phyloP scores from a whole-genome alignment of 2,113 vertebrate genomes.

The Otocyon megalotis region DNA sequence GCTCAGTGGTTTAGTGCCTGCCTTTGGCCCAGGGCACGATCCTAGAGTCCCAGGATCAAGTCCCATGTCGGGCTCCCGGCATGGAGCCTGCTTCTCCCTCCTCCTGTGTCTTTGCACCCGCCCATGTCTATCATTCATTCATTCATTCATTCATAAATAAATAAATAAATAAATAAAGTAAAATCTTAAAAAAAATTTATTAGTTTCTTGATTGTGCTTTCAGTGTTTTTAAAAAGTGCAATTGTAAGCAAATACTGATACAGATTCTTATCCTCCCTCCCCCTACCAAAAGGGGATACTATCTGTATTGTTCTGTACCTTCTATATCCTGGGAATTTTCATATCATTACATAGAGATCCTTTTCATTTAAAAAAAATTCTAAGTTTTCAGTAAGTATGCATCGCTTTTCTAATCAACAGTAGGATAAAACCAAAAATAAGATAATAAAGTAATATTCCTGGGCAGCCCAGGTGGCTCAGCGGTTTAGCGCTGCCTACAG shows the following conservation, averaged over 20 bases:
- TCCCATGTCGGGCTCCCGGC: too few relatives aligned
- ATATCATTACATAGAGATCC: background rate
- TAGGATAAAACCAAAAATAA: background rate
- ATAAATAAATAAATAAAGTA: too few relatives aligned
- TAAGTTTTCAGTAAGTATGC: background rate
- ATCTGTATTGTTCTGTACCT: background rate
- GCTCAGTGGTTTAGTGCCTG: too few relatives aligned
- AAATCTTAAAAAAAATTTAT: too few relatives aligned
- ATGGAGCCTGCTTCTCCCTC: too few relatives aligned
- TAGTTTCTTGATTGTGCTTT: constrained; percentile 42
- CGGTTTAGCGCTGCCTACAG: too few relatives aligned
- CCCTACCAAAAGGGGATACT: constrained; percentile 5
- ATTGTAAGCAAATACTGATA: constrained; percentile 23
- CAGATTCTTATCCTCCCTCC: background rate
- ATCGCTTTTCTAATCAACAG: constrained; percentile 24
- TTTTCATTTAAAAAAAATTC: background rate
- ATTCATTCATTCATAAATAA: too few relatives aligned
- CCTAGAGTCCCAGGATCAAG: too few relatives aligned
- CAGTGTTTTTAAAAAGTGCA: background rate
- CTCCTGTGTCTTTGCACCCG: too few relatives aligned
- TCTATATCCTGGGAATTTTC: background rate
- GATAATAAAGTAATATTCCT: background rate
- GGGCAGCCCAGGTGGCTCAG: too few relatives aligned
- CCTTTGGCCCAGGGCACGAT: too few relatives aligned
- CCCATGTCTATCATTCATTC: too few relatives aligned